These are phyloP conservation scores for Cavia aperea DNA, from an alignment of 2,113 vertebrate genomes.

Conservation along the genomic window DNA sequence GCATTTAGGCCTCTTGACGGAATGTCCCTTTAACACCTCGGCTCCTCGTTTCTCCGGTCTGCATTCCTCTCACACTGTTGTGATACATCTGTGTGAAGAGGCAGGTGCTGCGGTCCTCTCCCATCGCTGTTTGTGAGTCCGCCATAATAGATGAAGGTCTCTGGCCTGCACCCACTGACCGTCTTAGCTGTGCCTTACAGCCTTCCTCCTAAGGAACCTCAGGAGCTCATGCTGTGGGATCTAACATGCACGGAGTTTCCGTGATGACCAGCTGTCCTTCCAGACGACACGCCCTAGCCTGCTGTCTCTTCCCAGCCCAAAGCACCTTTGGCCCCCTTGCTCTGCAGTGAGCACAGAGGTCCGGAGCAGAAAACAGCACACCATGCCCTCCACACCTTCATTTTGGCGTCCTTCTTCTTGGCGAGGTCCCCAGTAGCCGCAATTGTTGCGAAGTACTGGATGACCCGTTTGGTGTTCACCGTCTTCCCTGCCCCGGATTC, in stretches of 20 bases:
- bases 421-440: constrained; percentile 68
- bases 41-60: not conserved
- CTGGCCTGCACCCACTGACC: not conserved
- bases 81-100: not conserved
- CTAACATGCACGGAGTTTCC: fast-evolving
- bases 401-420: constrained; percentile 65
- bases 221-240: not conserved
- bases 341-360: not conserved
- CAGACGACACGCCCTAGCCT: not conserved
- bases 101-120: not conserved
- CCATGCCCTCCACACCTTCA: constrained; percentile 51
- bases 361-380: not conserved
- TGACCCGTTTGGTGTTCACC: constrained; percentile 77
- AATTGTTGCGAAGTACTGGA: constrained; percentile 78
- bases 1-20: not conserved
- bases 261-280: not conserved
- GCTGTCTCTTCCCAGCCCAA: not conserved
- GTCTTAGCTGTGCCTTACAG: not conserved
- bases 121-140: not conserved
- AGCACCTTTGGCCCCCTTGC: not conserved
- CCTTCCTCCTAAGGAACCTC: not conserved
- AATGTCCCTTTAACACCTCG: not conserved
- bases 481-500: constrained; percentile 79
- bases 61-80: not conserved
- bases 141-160: not conserved